Evolutionary conservation across 2,888 invertebrate species (phyloP).

Genomic region (Cryptophagus acutangulus): DNA sequence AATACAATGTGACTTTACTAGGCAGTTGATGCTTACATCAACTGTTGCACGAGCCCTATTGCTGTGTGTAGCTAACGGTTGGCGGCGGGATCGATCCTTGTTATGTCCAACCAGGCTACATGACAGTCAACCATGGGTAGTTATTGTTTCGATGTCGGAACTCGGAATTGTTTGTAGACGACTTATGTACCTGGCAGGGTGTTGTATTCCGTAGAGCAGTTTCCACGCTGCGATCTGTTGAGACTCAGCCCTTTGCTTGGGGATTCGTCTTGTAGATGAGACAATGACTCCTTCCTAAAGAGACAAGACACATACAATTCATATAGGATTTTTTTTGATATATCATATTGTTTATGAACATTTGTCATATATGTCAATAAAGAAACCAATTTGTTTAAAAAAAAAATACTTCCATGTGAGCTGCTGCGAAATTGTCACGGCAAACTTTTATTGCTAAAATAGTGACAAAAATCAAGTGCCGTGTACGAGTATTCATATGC

Average conservation of each 20-base stretch:
- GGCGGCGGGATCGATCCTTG: slow-evolving; percentile 29
- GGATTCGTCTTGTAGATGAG: slow-evolving; percentile 26
- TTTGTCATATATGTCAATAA: too few species aligned
- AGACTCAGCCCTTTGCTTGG: slow-evolving; percentile 53
- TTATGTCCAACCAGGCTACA: slow-evolving; percentile 24
- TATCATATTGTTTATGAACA: too few species aligned
- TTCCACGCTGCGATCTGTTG: slow-evolving; percentile 58
- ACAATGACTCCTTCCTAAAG: too few species aligned
- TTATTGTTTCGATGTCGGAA: slow-evolving; percentile 51
- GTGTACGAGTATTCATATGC: too few species aligned
- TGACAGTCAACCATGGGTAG: slow-evolving; percentile 37
- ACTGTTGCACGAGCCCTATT: slow-evolving; percentile 44
- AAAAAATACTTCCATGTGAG: too few species aligned
- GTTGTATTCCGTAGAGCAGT: slow-evolving; percentile 58
- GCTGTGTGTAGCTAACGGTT: slow-evolving; percentile 41
- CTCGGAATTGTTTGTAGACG: slow-evolving; percentile 60
- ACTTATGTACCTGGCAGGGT: slow-evolving; percentile 58
- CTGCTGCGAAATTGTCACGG: too few species aligned
- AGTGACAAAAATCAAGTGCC: too few species aligned
- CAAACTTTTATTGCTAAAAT: too few species aligned
- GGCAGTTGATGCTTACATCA: slow-evolving; percentile 40
- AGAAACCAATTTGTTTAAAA: too few species aligned
- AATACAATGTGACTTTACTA: slow-evolving; percentile 46
- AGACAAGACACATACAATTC: too few species aligned
- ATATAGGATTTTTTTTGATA: too few species aligned